These are phyloP conservation scores for Phyllostomus discolor DNA, from an alignment of 2,113 vertebrate genomes.

Conservation along the genomic window DNA sequence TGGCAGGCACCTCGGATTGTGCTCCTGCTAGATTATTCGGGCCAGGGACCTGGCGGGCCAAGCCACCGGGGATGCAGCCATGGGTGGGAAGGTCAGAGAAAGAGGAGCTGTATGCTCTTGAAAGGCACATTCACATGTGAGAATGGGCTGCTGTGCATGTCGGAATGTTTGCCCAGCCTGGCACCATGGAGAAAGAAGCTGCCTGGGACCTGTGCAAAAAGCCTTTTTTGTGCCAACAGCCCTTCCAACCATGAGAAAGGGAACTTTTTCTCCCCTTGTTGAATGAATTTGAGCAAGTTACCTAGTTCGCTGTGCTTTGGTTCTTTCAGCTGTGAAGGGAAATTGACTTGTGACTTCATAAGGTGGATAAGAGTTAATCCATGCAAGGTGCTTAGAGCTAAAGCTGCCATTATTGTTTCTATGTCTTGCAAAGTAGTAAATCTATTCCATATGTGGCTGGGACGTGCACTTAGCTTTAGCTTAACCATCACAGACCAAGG, in stretches of 20 bases:
- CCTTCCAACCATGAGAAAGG: background rate
- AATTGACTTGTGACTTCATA: background rate
- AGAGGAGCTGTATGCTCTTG: background rate
- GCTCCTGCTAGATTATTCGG: constrained; percentile 41
- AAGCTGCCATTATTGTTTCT: background rate
- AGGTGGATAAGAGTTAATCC: background rate
- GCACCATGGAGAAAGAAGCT: background rate
- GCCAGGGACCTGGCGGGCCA: constrained; percentile 15
- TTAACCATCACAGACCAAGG: background rate
- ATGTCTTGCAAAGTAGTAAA: background rate
- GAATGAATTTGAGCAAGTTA: background rate
- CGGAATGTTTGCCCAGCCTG: background rate
- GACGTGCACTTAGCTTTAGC: background rate
- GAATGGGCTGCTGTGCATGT: background rate
- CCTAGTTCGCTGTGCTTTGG: background rate
- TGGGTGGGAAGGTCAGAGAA: constrained; percentile 35
- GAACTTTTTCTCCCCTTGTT: background rate
- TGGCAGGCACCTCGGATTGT: background rate
- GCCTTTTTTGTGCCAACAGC: background rate
- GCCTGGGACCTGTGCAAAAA: background rate
- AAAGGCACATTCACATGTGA: constrained; percentile 9
- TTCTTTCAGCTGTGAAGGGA: background rate
- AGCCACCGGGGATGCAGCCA: background rate
- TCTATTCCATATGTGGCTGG: background rate
- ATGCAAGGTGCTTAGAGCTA: background rate